Conservation (phyloP, 2,797 vertebrate genomes). For the Neostethus bicornis region DNA sequence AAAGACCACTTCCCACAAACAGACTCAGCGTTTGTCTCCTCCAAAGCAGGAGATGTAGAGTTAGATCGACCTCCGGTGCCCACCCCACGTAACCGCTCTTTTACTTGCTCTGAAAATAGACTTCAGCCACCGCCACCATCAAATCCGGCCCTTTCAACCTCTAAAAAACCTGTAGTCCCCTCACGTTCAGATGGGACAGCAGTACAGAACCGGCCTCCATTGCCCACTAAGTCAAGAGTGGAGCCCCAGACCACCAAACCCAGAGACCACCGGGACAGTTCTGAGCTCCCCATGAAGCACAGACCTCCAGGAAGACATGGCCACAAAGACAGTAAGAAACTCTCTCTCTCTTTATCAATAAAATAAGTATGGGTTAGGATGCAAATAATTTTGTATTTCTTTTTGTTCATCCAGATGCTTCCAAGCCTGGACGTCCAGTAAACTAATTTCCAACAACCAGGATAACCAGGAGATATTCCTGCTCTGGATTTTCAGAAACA, state of each 20-base stretch:
- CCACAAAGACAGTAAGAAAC: constrained; percentile 72
- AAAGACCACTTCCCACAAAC: constrained; percentile 77
- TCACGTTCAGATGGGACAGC: constrained; percentile 82
- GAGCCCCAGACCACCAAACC: constrained; percentile 66
- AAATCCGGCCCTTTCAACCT: constrained; percentile 41
- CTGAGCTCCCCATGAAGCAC: constrained; percentile 81
- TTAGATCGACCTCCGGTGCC: constrained; percentile 78
- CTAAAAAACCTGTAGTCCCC: constrained; percentile 86
- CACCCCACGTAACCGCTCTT: constrained; percentile 84
- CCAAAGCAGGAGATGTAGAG: constrained; percentile 80
- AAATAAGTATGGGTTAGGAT: neutral
- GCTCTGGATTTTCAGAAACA: constrained; percentile 20
- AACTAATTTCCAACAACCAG: constrained; percentile 59
- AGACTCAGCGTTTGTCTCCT: constrained; percentile 63
- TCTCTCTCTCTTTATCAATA: neutral
- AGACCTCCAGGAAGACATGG: constrained; percentile 70
- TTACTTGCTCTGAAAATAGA: constrained; percentile 86
- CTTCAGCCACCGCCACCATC: constrained; percentile 44
- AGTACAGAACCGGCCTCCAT: constrained; percentile 78
- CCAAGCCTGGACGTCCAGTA: constrained; percentile 70
- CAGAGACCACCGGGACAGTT: constrained; percentile 88
- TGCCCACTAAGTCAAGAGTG: constrained; percentile 84
- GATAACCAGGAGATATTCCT: constrained; percentile 20
- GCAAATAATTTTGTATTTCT: constrained; percentile 20
- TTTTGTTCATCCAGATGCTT: constrained; percentile 69